phyloP scores from a whole-genome alignment of 2,797 vertebrate genomes.

The Parambassis ranga region DNA sequence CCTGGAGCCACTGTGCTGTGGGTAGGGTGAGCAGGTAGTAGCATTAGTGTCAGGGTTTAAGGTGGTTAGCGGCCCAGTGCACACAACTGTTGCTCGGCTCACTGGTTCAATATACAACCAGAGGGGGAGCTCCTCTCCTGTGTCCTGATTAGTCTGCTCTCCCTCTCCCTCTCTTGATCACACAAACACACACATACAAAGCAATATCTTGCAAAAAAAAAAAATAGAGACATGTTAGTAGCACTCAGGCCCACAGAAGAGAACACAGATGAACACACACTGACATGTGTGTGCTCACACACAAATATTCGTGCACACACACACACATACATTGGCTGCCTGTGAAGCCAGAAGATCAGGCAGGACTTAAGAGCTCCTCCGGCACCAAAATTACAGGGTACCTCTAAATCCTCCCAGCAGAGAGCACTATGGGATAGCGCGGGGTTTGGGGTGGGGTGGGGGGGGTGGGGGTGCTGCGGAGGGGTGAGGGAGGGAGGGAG shows the following conservation, averaged over 20 bases:
- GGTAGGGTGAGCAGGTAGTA: constrained; percentile 37
- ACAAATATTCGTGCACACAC: constrained; percentile 5
- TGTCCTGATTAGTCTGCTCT: constrained; percentile 40
- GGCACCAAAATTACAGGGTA: constrained; percentile 79
- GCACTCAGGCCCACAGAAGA: constrained; percentile 11
- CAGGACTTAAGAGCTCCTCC: constrained; percentile 75
- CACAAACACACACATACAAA: not conserved
- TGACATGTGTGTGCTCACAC: constrained; percentile 2
- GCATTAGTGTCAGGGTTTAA: constrained; percentile 46
- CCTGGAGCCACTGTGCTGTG: constrained; percentile 7
- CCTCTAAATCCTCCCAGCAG: constrained; percentile 79
- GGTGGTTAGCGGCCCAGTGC: constrained; percentile 37
- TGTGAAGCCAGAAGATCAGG: constrained; percentile 73
- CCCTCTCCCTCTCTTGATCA: not conserved
- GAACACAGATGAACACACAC: constrained; percentile 32
- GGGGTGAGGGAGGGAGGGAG: constrained; percentile 19
- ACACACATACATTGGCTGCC: constrained; percentile 40
- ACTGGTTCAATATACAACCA: constrained; percentile 55
- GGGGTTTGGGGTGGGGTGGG: not conserved
- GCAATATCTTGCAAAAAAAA: constrained; percentile 13
- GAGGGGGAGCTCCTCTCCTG: constrained; percentile 65
- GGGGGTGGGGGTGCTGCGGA: not conserved
- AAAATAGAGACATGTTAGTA: constrained; percentile 43
- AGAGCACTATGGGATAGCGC: constrained; percentile 73
- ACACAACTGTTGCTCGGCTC: constrained; percentile 67